Conservation (phyloP, 2,888 invertebrate species). For the Dioctria linearis region DNA sequence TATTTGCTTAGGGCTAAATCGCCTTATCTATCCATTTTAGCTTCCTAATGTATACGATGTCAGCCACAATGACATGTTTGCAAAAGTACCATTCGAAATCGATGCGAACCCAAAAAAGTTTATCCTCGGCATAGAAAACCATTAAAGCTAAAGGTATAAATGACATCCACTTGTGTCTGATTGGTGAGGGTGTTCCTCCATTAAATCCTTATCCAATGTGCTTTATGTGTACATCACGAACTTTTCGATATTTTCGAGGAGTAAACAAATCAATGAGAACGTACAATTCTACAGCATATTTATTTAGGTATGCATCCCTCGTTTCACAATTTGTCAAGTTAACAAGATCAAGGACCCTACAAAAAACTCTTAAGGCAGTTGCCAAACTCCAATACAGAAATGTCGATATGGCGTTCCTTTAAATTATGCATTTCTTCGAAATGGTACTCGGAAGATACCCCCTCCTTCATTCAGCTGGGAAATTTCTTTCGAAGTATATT, state of each 20-base stretch:
- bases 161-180: constrained; percentile 19
- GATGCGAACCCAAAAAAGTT: constrained; percentile 26
- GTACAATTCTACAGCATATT: constrained; percentile 37
- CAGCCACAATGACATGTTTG: constrained; percentile 16
- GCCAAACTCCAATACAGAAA: not conserved
- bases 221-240: constrained; percentile 26
- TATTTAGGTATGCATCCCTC: constrained; percentile 54
- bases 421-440: constrained; percentile 42
- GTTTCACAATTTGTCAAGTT: constrained; percentile 55
- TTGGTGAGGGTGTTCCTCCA: constrained; percentile 21
- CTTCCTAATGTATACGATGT: not conserved
- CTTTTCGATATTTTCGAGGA: constrained; percentile 37
- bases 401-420: constrained; percentile 9
- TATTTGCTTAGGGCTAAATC: too few relatives aligned
- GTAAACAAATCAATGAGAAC: constrained; percentile 53
- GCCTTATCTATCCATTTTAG: too few relatives aligned
- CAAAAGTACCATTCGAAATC: constrained; percentile 19
- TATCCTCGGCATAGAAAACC: constrained; percentile 16
- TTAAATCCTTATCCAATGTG: constrained; percentile 41
- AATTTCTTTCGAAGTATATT: not conserved
- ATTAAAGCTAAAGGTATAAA: constrained; percentile 40
- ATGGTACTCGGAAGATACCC: not conserved
- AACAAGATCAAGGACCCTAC: constrained; percentile 52
- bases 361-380: constrained; percentile 17
- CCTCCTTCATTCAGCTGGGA: not conserved